These are phyloP conservation scores for Leiothrix lutea DNA, from an alignment of 2,113 vertebrate species.

Conservation along the genomic window DNA sequence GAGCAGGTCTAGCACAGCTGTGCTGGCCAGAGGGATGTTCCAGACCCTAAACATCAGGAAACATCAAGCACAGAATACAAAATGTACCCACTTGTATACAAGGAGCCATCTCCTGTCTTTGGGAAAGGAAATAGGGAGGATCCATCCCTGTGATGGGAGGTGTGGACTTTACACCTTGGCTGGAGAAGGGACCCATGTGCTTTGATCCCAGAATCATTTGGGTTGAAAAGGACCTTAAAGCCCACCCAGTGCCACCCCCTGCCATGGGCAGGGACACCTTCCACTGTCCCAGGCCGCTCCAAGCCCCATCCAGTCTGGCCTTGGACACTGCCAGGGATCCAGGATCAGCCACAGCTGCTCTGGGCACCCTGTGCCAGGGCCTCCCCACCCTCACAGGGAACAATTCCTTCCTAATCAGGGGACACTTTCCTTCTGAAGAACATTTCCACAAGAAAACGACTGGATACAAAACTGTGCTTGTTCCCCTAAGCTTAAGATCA, in stretches of 20 bases:
- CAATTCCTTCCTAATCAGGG: neutral
- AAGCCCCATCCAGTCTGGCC: accelerated
- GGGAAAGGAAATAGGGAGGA: neutral
- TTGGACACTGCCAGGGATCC: neutral
- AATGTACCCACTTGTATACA: neutral
- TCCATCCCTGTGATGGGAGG: neutral
- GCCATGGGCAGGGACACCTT: neutral
- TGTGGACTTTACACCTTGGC: neutral
- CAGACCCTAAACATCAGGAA: neutral
- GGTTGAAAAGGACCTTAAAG: neutral
- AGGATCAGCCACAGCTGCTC: neutral
- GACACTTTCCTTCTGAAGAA: neutral
- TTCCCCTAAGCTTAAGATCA: neutral
- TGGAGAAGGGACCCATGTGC: neutral
- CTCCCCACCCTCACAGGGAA: neutral
- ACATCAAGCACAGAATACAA: neutral
- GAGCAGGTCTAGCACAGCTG: neutral
- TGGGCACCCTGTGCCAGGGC: neutral
- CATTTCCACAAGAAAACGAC: neutral
- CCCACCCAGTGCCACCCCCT: neutral
- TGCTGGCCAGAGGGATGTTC: neutral
- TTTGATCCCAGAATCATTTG: neutral
- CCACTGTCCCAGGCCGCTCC: neutral
- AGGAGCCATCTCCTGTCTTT: accelerated
- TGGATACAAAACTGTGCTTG: neutral